Evolutionary conservation across 2,888 invertebrate genomes (phyloP), one percentile per base, ranked within the genome.

Genomic region (Steinernema carpocapsae): DNA sequence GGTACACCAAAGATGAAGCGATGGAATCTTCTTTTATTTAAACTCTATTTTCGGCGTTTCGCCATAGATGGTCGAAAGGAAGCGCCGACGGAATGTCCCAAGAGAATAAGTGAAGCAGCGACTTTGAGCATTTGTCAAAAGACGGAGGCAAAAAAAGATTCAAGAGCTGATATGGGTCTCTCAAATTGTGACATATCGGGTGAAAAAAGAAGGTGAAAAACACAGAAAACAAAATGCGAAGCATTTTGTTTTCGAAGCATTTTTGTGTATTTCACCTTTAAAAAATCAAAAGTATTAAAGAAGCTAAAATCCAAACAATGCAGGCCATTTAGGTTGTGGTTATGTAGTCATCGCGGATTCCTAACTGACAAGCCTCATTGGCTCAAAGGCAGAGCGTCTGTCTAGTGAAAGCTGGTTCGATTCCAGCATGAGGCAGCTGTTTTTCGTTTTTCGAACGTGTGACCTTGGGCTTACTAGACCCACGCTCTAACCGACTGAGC

Each of bases 381-480:
- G n/a, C n/a, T n/a, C n/a, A n/a, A n/a, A n/a, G n/a, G n/a, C n/a
- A n/a, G n/a, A n/a, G n/a, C n/a, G n/a, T n/a, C n/a, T n/a, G n/a
- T n/a, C n/a, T n/a, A n/a, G n/a, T n/a, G n/a, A n/a, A n/a, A n/a
- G n/a, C n/a, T n/a, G n/a, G n/a, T n/a, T n/a, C n/a, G n/a, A n/a
- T n/a, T n/a, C n/a, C n/a, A n/a, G n/a, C n/a, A n/a, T n/a, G n/a
- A n/a, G n/a, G n/a, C n/a, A n/a, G n/a, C n/a, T n/a, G n/a, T n/a
- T n/a, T n/a, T n/a, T n/a, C n/a, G n/a, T n/a, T n/a, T n/a, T n/a
- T 73, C 76, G 76, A 76, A 73, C 73, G 73, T 76, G 76, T 73
- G 73, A 76, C 76, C 76, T 76, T 76, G 75, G 75, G 75, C 75
- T 75, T 75, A 75, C 72, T 75, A 75, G 75, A 75, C 75, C 75